Evolutionary conservation across 1,140 invertebrate species (phyloP).

Genomic region (Diorhabda carinulata): DNA sequence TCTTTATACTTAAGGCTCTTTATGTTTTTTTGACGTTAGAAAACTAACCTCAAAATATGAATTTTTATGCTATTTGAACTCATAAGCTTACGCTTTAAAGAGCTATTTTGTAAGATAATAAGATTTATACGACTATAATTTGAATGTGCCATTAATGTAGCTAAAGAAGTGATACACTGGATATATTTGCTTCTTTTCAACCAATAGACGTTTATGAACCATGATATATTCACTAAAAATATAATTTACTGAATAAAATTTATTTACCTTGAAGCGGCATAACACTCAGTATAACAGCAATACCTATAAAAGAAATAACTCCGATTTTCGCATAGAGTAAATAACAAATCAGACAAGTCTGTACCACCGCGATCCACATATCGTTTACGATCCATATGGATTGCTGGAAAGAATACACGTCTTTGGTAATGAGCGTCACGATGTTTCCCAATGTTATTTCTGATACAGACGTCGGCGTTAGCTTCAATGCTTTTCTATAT

Average conservation of each 20-base stretch:
- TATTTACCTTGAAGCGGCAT: constrained; percentile 62
- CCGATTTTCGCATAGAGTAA: constrained; percentile 74
- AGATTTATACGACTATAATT: too few species aligned
- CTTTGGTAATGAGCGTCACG: constrained; percentile 89
- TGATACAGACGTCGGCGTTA: constrained; percentile 68
- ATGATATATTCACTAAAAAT: neutral
- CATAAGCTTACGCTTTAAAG: too few species aligned
- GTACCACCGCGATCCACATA: constrained; percentile 76
- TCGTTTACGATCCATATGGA: constrained; percentile 58
- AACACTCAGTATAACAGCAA: constrained; percentile 71
- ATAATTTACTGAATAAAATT: neutral
- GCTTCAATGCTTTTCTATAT: constrained; percentile 72
- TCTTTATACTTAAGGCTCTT: too few species aligned
- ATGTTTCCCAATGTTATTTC: constrained; percentile 82
- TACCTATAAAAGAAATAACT: constrained; percentile 70
- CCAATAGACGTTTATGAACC: neutral
- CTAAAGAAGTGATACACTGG: too few species aligned
- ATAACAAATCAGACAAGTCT: constrained; percentile 69
- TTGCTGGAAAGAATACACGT: constrained; percentile 70
- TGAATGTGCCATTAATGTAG: too few species aligned
- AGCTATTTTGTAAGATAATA: too few species aligned
- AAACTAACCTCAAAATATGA: too few species aligned
- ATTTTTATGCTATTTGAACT: too few species aligned
- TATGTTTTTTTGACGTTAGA: too few species aligned
- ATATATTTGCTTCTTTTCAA: too few species aligned